Evolutionary conservation across 2,797 vertebrate species (phyloP), one percentile per base, ranked within the genome.

Genomic region (Myotis pilosus): DNA sequence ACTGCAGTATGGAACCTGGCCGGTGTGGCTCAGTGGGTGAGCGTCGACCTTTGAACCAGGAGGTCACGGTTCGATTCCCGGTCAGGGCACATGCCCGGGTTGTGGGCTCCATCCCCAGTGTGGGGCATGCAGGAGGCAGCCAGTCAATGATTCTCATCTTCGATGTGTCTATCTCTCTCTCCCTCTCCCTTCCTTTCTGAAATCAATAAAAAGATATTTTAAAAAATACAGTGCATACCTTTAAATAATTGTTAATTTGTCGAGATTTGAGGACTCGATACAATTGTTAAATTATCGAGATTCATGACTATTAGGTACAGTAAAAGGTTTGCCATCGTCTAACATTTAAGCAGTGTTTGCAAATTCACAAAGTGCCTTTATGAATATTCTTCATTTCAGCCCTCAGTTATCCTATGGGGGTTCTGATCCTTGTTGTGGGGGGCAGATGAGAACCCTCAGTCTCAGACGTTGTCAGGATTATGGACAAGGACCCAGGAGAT

Each of bases 211-310:
- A 60, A 57, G 25, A 57, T 12, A 25, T 57, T 23, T 57, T 60
- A 91, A 66, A 53, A 41, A 55, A 17, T 62, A 62, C 3, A 15
- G 7, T 41, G 5, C 47, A 36, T 93, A 38, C 3, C 13, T 74
- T 95, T 95, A 74, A 93, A 25, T 93, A 47, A 57, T 47, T 71
- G 28, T 68, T 69, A 33, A 55, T 36, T 80, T 87, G 62, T 38
- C 69, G 57, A 66, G 47, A 62, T 84, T 20, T 76, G 51, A 68
- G 55, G 30, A 55, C n/a, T 82, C 53, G 72, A 30, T 38, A 38
- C 38, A 38, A 5, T 47, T 71, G 28, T 68, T 69, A 33, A 55
- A 41, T 80, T 87, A 68, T 38, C 69, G 57, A 66, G 47, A 55
- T 51, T 28, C n/a, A 41, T 15, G 38, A 74, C 68, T 33, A 5